Base-by-base conservation (phyloP, 1,140 invertebrate species). In the Bombus sibiricus region DNA sequence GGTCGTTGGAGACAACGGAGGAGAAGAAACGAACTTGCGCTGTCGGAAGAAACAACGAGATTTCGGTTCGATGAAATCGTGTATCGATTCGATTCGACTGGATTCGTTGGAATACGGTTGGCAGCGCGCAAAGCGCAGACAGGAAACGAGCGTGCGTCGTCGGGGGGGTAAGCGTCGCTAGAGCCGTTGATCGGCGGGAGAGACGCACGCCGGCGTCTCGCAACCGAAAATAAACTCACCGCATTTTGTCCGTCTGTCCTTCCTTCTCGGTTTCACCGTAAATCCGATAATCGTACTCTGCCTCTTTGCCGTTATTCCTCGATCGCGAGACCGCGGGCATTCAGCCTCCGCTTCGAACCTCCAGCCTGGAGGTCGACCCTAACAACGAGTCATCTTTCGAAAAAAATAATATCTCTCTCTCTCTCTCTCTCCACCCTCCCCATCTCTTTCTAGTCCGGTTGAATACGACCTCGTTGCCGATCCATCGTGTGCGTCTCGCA, bases 181-280 rank as follows among this genome's bases (percentile, higher is more conserved):
- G 73, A 43, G 64, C 12, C 82, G 39, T 57, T 43, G 57, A 85
- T 83, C 74, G 82, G 75, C 82, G 82, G 81, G 66, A 83, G 66
- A 81, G 90, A 89, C 89, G 87, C 86, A 80, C 86, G 85, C 79
- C 82, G 85, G 81, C 89, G 88, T 90, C 85, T 90, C 86, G 89
- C 66, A 57, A 91, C 92, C 92, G 82, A 91, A 95, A 95, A 95
- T 95, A 95, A 95, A 94, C 93, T 93, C 83, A 72, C 90, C 90
- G 88, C 89, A 81, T 82, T 90, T 86, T 83, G 78, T 83, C 86
- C 87, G 88, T 91, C 88, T 87, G 86, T 89, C 88, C 81, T 53
- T 78, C 86, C 83, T 77, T 75, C 72, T 32, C 68, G 41, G 59
- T 75, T 53, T 25, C 32, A 73, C 4, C 57, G 57, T 62, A 39